These are phyloP conservation scores for Pachycephala philippinensis DNA, from an alignment of 2,113 vertebrate species.

Conservation along the genomic window DNA sequence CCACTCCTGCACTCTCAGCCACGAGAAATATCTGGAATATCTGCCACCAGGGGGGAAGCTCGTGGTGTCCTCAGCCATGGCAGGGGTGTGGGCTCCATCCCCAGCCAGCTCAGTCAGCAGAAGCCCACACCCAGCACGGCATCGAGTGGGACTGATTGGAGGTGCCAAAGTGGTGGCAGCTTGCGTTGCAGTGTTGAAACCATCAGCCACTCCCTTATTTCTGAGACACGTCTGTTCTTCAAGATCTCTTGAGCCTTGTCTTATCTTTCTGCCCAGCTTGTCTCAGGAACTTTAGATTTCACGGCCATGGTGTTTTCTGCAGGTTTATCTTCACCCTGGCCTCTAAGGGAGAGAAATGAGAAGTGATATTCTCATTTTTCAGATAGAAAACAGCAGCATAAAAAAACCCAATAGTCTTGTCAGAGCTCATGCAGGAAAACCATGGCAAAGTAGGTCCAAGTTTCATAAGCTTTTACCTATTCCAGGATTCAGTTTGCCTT, in stretches of 20 bases:
- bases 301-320: neutral
- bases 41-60: neutral
- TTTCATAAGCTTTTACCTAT: neutral
- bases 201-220: neutral
- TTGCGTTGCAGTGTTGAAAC: neutral
- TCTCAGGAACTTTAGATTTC: neutral
- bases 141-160: neutral
- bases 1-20: neutral
- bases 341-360: neutral
- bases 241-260: neutral
- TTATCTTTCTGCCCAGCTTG: neutral
- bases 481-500: neutral
- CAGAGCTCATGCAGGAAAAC: neutral
- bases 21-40: neutral
- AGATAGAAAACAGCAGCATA: neutral
- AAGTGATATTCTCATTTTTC: neutral
- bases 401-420: neutral
- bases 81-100: neutral
- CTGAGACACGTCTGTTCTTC: neutral
- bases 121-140: too few species aligned
- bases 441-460: neutral
- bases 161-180: neutral
- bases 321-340: neutral
- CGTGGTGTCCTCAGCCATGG: neutral
- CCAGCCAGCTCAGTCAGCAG: fast-evolving